Conservation (phyloP, 2,797 vertebrate species). For the Otus scops region DNA sequence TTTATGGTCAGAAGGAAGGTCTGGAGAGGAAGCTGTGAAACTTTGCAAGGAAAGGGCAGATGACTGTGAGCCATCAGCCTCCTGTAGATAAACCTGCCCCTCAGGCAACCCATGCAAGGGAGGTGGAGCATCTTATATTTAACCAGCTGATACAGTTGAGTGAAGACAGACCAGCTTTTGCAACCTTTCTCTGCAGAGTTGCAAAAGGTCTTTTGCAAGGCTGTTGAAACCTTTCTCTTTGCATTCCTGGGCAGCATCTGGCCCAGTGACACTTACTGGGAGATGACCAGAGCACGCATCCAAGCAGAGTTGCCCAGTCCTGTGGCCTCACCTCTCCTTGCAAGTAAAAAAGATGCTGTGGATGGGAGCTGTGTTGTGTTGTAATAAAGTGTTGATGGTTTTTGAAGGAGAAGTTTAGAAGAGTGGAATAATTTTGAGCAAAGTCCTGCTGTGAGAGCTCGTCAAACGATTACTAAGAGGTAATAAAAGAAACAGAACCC, state of each 20-base stretch:
- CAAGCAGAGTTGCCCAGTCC: background rate
- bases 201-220: background rate
- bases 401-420: background rate
- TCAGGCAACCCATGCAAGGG: accelerated
- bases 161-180: background rate
- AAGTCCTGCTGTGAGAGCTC: slow-evolving; percentile 12
- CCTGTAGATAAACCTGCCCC: background rate
- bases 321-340: background rate
- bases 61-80: accelerated
- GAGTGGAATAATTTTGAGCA: background rate
- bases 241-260: background rate
- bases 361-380: background rate
- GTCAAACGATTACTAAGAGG: background rate
- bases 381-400: background rate
- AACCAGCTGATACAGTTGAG: background rate
- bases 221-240: background rate
- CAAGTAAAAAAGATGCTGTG: background rate
- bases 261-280: background rate
- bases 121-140: background rate
- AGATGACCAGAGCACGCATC: background rate
- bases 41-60: background rate
- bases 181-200: background rate
- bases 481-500: slow-evolving; percentile 34
- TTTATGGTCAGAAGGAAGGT: background rate
- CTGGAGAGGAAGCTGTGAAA: background rate